phyloP scores from a whole-genome alignment of 2,113 vertebrate genomes.

The Pterocles gutturalis region DNA sequence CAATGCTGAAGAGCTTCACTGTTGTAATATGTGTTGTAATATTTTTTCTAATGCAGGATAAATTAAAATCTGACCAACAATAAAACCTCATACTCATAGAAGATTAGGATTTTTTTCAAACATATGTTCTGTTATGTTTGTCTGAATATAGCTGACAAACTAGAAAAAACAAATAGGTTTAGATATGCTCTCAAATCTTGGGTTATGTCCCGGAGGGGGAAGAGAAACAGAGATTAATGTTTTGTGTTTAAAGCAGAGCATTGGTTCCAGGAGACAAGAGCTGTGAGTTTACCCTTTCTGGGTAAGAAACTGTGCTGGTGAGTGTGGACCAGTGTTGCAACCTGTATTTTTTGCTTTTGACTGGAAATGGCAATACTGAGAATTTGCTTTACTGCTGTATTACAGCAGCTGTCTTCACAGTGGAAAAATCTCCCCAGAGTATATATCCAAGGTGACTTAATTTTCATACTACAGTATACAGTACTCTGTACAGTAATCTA shows the following conservation, averaged over 20 bases:
- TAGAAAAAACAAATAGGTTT: not conserved
- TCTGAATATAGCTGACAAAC: not conserved
- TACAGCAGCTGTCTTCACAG: not conserved
- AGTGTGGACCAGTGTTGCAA: not conserved
- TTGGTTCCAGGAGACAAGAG: not conserved
- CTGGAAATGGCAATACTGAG: not conserved
- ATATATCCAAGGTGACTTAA: not conserved
- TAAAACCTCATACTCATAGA: not conserved
- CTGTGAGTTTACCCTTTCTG: not conserved
- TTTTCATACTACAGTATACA: not conserved
- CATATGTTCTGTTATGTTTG: not conserved
- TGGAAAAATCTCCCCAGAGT: not conserved
- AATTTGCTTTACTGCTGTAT: not conserved
- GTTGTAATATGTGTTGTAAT: not conserved
- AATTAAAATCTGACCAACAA: not conserved
- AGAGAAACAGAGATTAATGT: not conserved
- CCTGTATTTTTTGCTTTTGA: not conserved
- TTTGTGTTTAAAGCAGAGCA: not conserved
- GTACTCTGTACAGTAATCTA: not conserved
- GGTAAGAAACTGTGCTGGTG: not conserved
- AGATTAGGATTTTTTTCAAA: not conserved
- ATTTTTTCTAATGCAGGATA: not conserved
- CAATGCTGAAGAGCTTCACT: not conserved
- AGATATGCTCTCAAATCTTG: not conserved
- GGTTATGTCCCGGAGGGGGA: rapidly evolving